Conservation (phyloP, 2,113 vertebrate genomes). For the Ophiodon elongatus region DNA sequence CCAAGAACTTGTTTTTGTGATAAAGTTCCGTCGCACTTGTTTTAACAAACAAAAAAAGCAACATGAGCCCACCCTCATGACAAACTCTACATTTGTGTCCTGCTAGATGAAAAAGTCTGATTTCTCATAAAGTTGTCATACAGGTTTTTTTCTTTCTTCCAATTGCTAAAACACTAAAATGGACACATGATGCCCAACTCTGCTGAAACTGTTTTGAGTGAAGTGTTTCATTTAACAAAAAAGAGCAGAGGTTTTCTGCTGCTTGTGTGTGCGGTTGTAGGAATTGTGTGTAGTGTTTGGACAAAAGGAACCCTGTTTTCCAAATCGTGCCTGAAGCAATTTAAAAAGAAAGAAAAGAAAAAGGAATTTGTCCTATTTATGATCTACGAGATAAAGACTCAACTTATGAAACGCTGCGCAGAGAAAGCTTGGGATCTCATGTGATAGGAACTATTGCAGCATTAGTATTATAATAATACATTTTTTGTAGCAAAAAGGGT, state of each 20-base stretch:
- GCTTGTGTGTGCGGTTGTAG: not conserved
- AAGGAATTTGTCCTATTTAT: not conserved
- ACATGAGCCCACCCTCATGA: no score
- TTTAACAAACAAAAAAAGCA: not conserved
- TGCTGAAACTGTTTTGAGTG: not conserved
- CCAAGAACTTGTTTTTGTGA: not conserved
- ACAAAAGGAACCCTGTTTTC: not conserved
- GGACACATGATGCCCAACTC: not conserved
- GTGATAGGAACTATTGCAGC: not conserved
- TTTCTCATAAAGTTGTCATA: not conserved
- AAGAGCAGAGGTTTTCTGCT: not conserved
- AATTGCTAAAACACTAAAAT: not conserved
- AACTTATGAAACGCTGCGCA: not conserved
- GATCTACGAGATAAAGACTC: not conserved
- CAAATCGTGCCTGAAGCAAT: not conserved
- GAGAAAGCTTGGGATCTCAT: not conserved
- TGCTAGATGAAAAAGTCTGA: no score
- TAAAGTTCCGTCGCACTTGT: no score
- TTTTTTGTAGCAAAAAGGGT: not conserved
- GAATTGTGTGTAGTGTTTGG: not conserved
- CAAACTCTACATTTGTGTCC: no score
- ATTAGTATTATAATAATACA: not conserved
- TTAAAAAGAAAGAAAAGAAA: no score
- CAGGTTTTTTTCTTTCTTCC: no score
- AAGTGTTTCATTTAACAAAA: not conserved